A percentile compares a stretch with the other conserved stretches of the same genome.
Conservation (phyloP, 2,888 invertebrate species). For the Euplexia lucipara region DNA sequence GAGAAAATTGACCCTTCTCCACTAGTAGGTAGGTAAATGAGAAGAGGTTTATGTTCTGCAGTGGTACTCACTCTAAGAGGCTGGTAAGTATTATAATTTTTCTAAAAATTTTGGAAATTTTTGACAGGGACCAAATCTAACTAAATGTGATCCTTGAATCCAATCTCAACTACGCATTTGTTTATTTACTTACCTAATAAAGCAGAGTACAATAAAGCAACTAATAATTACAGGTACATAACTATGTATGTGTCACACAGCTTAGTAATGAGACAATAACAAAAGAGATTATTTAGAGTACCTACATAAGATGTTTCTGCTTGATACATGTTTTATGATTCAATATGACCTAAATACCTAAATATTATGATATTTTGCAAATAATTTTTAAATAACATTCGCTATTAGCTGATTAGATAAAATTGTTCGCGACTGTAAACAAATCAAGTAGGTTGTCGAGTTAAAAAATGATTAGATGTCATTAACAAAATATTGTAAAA, state of each 20-base stretch:
- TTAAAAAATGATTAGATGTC: slow-evolving; percentile 21
- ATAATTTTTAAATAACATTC: slow-evolving; percentile 8
- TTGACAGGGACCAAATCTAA: background rate
- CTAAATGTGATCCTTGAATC: background rate
- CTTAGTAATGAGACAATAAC: background rate
- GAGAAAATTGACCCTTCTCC: too few relatives aligned
- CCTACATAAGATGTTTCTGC: background rate
- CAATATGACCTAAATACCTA: slow-evolving; percentile 6
- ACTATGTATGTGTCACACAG: background rate
- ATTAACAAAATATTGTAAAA: background rate
- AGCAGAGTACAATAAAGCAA: background rate
- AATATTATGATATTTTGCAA: background rate
- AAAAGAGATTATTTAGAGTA: slow-evolving; percentile 5
- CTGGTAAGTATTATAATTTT: too few relatives aligned
- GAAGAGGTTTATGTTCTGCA: too few relatives aligned
- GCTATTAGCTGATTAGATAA: background rate
- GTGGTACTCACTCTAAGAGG: too few relatives aligned
- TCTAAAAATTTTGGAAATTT: too few relatives aligned
- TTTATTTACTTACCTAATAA: background rate
- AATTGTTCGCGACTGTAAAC: background rate
- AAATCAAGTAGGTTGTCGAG: slow-evolving; percentile 27
- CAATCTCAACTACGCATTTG: background rate
- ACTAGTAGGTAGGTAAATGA: too few relatives aligned
- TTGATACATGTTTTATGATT: slow-evolving; percentile 10
- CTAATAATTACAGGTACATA: too few relatives aligned